Evolutionary conservation across 2,113 vertebrate species (phyloP).

Genomic region (Alces alces): DNA sequence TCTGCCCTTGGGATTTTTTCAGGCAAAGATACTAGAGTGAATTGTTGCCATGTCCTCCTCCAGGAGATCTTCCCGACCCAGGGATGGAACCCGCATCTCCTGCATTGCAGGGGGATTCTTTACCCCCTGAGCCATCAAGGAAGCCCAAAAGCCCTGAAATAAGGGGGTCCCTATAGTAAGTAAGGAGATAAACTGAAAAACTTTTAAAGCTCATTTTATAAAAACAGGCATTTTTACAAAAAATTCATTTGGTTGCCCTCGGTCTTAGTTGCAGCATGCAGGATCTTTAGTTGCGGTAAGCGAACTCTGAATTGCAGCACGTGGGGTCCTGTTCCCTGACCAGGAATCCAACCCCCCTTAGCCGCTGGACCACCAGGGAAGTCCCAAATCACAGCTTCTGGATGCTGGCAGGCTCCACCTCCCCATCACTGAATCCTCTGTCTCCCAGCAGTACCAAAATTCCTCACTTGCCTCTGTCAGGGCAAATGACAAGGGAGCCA

Average conservation of each 20-base stretch:
- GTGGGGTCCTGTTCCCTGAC: rapidly evolving
- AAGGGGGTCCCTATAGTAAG: background rate
- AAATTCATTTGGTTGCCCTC: background rate
- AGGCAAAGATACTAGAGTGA: background rate
- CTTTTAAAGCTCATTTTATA: background rate
- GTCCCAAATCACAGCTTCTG: background rate
- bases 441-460: background rate
- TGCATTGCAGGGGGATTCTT: background rate
- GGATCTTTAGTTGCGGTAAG: background rate
- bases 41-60: background rate
- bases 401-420: background rate
- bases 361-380: background rate
- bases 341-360: background rate
- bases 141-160: background rate
- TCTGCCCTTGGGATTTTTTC: background rate
- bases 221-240: background rate
- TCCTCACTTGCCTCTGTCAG: background rate
- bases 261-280: background rate
- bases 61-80: background rate
- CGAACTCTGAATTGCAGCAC: background rate
- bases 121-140: background rate
- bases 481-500: background rate
- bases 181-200: background rate
- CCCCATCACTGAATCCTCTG: background rate
- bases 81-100: background rate